Evolutionary conservation across 2,797 vertebrate genomes (phyloP).

Genomic region (Coregonus ussuriensis): DNA sequence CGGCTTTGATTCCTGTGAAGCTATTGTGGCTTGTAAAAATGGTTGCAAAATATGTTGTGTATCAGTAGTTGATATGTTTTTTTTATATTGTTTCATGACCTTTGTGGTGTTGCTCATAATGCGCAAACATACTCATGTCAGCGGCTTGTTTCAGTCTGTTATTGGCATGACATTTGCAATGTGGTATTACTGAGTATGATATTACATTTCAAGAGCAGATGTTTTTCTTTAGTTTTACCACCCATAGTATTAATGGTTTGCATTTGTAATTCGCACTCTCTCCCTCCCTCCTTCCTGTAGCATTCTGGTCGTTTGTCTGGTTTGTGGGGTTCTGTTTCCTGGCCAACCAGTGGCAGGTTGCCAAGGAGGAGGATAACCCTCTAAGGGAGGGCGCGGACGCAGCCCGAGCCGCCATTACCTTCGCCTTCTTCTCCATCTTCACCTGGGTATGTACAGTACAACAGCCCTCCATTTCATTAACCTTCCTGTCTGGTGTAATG

Average conservation of each 20-base stretch:
- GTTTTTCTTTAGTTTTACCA: no score
- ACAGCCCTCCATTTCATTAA: neutral
- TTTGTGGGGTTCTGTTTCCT: slow-evolving; percentile 97
- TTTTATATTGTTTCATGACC: no score
- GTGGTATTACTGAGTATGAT: no score
- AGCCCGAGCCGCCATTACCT: slow-evolving; percentile 92
- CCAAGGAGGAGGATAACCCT: slow-evolving; percentile 83
- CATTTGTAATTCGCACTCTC: no score
- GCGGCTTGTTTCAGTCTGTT: no score
- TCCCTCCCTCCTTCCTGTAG: slow-evolving; percentile 65
- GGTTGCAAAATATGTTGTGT: no score
- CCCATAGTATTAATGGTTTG: no score
- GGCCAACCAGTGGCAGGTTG: slow-evolving; percentile 96
- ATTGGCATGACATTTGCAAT: no score
- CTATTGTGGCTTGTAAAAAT: no score
- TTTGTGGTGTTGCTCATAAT: no score
- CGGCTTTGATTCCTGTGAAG: neutral
- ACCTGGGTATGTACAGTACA: slow-evolving; percentile 73
- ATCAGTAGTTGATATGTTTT: neutral
- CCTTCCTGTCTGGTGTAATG: neutral
- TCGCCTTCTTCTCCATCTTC: slow-evolving; percentile 47
- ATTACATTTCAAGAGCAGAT: no score
- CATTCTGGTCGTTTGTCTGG: slow-evolving; percentile 96
- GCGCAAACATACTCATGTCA: no score
- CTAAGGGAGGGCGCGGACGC: slow-evolving; percentile 89